Conservation (phyloP, 2,797 vertebrate genomes). For the Uromys caudimaculatus region DNA sequence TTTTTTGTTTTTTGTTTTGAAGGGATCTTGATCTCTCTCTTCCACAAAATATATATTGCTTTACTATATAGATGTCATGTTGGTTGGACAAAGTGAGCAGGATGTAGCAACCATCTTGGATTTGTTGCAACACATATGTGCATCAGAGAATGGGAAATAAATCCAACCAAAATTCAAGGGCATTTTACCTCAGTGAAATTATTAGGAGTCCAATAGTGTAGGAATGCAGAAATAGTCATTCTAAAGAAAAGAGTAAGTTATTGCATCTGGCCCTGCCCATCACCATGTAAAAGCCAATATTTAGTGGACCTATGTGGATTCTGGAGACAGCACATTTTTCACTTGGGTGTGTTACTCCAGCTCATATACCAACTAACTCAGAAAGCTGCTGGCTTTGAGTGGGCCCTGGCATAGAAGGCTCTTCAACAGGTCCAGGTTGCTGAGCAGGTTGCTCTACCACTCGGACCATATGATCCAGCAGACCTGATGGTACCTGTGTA, state of each 20-base stretch:
- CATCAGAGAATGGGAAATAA: neutral
- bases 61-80: neutral
- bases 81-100: neutral
- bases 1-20: neutral
- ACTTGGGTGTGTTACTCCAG: neutral
- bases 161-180: neutral
- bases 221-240: neutral
- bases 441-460: neutral
- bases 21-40: neutral
- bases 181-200: neutral
- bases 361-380: neutral
- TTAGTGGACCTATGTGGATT: neutral
- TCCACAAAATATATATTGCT: neutral
- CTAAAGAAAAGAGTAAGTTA: neutral
- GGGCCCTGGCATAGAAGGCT: neutral
- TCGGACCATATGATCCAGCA: neutral
- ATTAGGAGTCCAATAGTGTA: neutral
- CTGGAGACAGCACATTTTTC: neutral
- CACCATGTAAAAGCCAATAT: no score
- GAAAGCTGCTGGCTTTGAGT: no score
- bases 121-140: neutral
- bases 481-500: neutral
- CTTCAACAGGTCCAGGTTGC: neutral
- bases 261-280: neutral
- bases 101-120: neutral